Evolutionary conservation across 2,113 vertebrate genomes (phyloP).

Genomic region (Colaptes auratus): DNA sequence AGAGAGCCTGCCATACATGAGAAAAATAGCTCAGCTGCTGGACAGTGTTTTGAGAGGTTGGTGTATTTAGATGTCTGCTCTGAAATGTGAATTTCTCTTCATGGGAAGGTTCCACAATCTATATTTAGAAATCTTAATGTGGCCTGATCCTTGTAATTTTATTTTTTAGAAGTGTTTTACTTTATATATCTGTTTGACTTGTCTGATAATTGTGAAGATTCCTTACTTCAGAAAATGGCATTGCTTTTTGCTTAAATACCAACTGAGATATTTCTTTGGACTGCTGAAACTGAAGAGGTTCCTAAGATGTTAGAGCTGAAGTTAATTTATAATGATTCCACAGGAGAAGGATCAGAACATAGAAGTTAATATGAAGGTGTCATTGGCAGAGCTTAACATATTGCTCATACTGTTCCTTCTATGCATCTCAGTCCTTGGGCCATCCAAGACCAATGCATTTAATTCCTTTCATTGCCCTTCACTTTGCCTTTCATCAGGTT

Average conservation of each 20-base stretch:
- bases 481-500: not conserved
- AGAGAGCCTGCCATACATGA: not conserved
- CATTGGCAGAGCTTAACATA: not conserved
- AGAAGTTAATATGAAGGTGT: not conserved
- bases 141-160: not conserved
- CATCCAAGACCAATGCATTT: not conserved
- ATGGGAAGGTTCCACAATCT: not conserved
- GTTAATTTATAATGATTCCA: not conserved
- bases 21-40: not conserved
- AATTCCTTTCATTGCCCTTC: not conserved
- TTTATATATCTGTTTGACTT: not conserved
- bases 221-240: slow-evolving; percentile 2
- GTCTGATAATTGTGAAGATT: not conserved
- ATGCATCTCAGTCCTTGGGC: not conserved
- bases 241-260: not conserved
- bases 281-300: not conserved
- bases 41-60: not conserved
- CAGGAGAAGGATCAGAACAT: not conserved
- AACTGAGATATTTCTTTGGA: not conserved
- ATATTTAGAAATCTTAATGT: not conserved
- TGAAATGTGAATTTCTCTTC: not conserved
- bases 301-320: not conserved
- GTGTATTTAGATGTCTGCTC: slow-evolving; percentile 10
- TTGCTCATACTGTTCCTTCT: not conserved
- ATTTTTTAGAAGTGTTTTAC: not conserved